Evolutionary conservation across 2,888 invertebrate genomes (phyloP).

Genomic region (Tribolium freemani): DNA sequence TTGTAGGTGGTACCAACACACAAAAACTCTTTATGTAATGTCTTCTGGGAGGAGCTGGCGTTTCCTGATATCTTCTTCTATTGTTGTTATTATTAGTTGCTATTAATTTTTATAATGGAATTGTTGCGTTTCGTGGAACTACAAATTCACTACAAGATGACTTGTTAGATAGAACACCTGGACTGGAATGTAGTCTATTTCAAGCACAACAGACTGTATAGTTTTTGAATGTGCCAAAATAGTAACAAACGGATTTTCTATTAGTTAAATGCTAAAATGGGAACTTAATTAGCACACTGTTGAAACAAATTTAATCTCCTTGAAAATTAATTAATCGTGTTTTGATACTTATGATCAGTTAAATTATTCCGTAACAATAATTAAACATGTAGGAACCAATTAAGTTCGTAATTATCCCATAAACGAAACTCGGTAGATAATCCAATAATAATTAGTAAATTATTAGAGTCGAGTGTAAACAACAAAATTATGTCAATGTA

Average conservation of each 20-base stretch:
- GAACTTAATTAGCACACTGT: neutral
- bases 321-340: constrained; percentile 1
- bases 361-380: neutral
- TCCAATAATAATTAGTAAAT: neutral
- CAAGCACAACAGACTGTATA: neutral
- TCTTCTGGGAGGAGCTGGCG: neutral
- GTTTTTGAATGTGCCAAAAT: no score
- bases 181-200: neutral
- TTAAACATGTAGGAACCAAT: neutral
- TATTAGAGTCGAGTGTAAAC: neutral
- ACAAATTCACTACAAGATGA: neutral
- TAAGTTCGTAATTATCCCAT: neutral
- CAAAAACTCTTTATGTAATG: neutral
- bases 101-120: neutral
- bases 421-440: no score
- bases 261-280: neutral
- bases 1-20: neutral
- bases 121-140: neutral
- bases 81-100: neutral
- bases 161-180: neutral
- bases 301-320: neutral
- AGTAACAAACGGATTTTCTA: neutral
- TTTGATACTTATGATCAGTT: neutral
- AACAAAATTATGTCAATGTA: neutral
- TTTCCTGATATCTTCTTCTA: neutral